A percentile compares a stretch with the other conserved stretches of the same genome.
Conservation (phyloP, 1,140 invertebrate genomes). For the Phthorimaea operculella region DNA sequence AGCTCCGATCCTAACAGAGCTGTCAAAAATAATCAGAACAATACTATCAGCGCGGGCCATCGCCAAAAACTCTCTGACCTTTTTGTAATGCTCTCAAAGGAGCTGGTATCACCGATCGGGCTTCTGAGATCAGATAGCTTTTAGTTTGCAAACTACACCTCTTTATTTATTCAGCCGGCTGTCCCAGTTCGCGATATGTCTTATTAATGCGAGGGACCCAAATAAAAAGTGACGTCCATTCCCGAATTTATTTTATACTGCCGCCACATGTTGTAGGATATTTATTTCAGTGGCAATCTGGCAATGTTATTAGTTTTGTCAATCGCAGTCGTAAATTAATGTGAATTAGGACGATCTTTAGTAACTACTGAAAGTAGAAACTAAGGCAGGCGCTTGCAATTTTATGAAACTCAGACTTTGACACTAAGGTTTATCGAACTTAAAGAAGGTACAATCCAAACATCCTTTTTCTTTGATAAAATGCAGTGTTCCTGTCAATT, state of each 20-base stretch:
- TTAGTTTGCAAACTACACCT: constrained; percentile 45
- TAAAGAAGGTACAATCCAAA: too few species aligned
- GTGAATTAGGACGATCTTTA: too few species aligned
- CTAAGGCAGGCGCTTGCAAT: too few species aligned
- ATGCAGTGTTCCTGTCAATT: too few species aligned
- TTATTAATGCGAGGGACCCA: background rate
- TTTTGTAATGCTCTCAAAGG: constrained; percentile 31
- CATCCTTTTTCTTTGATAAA: too few species aligned
- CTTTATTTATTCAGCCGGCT: constrained; percentile 25
- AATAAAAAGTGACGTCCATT: constrained; percentile 1
- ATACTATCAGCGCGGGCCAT: constrained; percentile 37
- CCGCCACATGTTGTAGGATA: background rate
- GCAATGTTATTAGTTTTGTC: background rate
- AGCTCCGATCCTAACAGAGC: constrained; percentile 31
- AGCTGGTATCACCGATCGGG: constrained; percentile 3
- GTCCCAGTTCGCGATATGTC: constrained; percentile 25
- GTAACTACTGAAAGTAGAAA: too few species aligned
- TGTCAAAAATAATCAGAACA: constrained; percentile 36
- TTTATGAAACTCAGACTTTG: too few species aligned
- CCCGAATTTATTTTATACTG: background rate
- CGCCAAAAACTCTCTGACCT: constrained; percentile 35
- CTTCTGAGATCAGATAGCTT: constrained; percentile 40
- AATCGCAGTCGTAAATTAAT: background rate
- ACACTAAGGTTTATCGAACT: too few species aligned
- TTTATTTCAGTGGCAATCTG: background rate